Evolutionary conservation across 2,113 vertebrate genomes (phyloP).

Genomic region (Pachyramphus minor): DNA sequence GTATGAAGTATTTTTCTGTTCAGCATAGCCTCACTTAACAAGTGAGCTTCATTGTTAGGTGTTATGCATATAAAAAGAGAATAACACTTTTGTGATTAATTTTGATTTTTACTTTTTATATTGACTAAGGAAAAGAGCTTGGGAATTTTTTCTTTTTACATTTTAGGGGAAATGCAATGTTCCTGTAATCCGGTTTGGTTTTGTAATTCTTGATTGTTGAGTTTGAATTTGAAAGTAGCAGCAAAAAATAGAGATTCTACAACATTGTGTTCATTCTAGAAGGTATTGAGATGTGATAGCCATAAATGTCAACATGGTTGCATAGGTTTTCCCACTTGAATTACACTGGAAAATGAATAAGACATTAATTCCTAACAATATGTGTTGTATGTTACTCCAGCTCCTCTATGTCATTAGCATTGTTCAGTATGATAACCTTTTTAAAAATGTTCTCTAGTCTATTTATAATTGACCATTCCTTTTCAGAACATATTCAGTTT

Average conservation of each 20-base stretch:
- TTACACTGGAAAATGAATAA: background rate
- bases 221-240: background rate
- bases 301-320: background rate
- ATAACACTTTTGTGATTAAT: background rate
- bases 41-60: background rate
- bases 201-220: background rate
- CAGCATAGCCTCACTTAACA: background rate
- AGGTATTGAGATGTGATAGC: background rate
- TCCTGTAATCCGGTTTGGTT: background rate
- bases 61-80: background rate
- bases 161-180: background rate
- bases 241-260: background rate
- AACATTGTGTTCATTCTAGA: background rate
- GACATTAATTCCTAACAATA: background rate
- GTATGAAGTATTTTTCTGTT: background rate
- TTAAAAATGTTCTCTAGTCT: background rate
- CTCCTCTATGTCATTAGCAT: background rate
- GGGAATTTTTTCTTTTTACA: fast-evolving
- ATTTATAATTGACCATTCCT: background rate
- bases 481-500: background rate
- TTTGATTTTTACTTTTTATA: background rate
- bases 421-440: background rate
- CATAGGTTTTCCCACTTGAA: background rate
- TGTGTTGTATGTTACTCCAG: background rate
- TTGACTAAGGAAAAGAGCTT: background rate